A percentile compares a stretch with the other conserved stretches of the same genome.
Evolutionary conservation across 2,113 vertebrate genomes (phyloP).

Genomic region (Lamprologus lemairii): DNA sequence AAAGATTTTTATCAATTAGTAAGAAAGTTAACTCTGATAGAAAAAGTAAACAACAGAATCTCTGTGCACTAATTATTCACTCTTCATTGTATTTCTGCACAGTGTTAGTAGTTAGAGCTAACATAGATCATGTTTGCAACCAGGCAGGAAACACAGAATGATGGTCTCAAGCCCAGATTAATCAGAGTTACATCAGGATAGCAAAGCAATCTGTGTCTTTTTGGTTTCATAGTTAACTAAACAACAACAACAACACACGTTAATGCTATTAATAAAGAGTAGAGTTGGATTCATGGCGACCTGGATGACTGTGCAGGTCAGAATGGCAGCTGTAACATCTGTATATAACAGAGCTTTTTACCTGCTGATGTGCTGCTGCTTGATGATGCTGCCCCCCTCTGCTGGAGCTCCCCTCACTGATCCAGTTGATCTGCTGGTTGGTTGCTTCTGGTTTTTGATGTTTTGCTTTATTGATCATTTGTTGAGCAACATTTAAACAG

Average conservation of each 20-base stretch:
- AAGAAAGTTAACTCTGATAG: neutral
- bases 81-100: neutral
- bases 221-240: neutral
- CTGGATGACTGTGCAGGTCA: neutral
- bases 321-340: neutral
- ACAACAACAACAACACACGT: neutral
- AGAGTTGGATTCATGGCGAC: neutral
- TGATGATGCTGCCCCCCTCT: no score
- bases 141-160: no score
- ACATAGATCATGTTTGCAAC: neutral
- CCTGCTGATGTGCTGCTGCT: neutral
- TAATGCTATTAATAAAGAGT: neutral
- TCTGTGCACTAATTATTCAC: neutral
- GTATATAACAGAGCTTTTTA: neutral
- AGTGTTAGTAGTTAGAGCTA: neutral
- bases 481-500: neutral
- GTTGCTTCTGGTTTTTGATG: no score
- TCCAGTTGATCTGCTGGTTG: no score
- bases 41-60: rapidly evolving
- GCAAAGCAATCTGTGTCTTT: neutral
- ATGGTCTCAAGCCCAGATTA: no score
- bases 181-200: neutral
- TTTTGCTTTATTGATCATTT: neutral
- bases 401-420: no score
- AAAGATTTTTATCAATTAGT: neutral